Base-by-base conservation (phyloP, 2,113 vertebrate species). In the Anarhynchus alexandrinus region DNA sequence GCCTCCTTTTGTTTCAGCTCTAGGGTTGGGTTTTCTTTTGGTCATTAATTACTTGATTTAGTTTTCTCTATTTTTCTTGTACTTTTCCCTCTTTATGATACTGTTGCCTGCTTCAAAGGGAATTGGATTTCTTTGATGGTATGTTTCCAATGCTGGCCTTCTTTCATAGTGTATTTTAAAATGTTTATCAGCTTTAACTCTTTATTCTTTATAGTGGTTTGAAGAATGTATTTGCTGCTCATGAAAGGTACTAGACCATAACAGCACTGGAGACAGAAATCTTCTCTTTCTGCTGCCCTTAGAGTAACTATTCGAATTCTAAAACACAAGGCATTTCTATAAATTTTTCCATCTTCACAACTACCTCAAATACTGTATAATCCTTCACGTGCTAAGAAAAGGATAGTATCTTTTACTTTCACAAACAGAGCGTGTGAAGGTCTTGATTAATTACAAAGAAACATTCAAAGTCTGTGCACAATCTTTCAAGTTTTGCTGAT, bases 201-300 rank as follows among this genome's bases (percentile, higher is more conserved):
- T 90, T 79, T 67, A 62, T 89, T 89, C 83, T 77, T 90, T 73
- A 47, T 52, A 81, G 77, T 57, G 47, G 72, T 81, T 96, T 93
- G 52, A 70, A 93, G 93, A 93, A 73, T 21, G 3, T 86, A 30
- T 72, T 86, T 94, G 78, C 38, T 96, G 42, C 13, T 94, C 20
- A 38, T 69, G 36, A 47, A 78, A 91, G 61, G 70, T 94, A 91
- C 69, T 45, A 93, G 94, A 83, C 51, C 84, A 49, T 58, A 88
- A 90, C 58, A 92, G 52, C 34, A 66, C 20, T 62, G 58, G 82
- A 94, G 88, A 90, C 54, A 92, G 78, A 94, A 79, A 49, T 94
- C 34, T 92, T 81, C 62, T 74, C 25, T 72, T 88, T 49, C 73
- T 54, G 13, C 29, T 91, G 25, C 6, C 26, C 73, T 82, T 67